Base-by-base conservation (phyloP, 2,113 vertebrate species). In the rabbit (Oryctolagus cuniculus) region DNA sequence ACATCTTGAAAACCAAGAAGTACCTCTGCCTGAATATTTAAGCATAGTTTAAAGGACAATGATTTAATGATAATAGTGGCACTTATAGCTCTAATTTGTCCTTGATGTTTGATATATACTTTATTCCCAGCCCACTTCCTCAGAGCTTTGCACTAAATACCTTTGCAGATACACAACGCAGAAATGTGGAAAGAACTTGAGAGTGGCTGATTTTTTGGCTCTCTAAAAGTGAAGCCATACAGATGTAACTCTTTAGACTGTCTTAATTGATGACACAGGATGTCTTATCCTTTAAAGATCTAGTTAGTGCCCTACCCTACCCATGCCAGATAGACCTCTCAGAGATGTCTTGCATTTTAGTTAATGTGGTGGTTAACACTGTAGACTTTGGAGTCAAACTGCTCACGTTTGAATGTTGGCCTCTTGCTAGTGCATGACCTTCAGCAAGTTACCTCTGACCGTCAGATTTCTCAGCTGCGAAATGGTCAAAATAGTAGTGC, bases 81-180 rank as follows among this genome's bases (percentile, higher is more conserved):
- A 70, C n/a, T 51, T 34, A 15, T 3, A 36, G 58, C 31, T 92
- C 44, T 1, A 22, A 2, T 44, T 31, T 90, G 34, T 83, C 53
- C 69, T 38, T 29, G 80, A 5, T 29, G 0, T 15, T 1, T 61
- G 27, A n/a, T 3, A 0, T 3, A 1, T 27, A 7, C 36, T 22
- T 31, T 31, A n/a, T 7, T 12, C 34, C 36, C 38, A 36, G 2
- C 3, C 61, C 17, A 73, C 51, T 6, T 12, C 61, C 51, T 15
- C 27, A 27, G 49, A 55, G 38, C 77, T 25, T n/a, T 11, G 5
- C 9, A 36, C 31, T 38, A 6, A 53, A 25, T 51, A 51, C 67
- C 15, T 70, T 29, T 4, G 0, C 22, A 49, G 70, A 63, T 4
- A 0, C 0, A 10, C 21, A 53, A 2, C 29, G 0, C 16, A 4